Base-by-base conservation (phyloP, 2,797 vertebrate species). In the Clarias fuscus region DNA sequence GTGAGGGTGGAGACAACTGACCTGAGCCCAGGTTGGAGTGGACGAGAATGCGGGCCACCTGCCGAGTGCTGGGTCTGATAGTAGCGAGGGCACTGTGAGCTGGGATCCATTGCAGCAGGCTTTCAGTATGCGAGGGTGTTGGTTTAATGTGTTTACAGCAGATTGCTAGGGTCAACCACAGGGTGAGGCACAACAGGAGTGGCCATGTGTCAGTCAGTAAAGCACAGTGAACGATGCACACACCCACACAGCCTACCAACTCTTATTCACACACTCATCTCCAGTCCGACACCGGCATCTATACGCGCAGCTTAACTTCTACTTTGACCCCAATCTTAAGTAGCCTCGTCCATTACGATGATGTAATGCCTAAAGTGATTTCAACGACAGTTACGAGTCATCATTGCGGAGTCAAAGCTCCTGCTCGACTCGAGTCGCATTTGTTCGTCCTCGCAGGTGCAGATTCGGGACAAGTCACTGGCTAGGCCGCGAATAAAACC, bases 71-170 rank as follows among this genome's bases (percentile, higher is more conserved):
- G n/a, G 59, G 86, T 85, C 86, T 64, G 80, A 90, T n/a, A 20
- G 62, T 37, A 89, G 70, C 43, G 82, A 87, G 68, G 80, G 79
- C 78, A 83, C 68, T 88, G 70, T 76, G 81, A 48, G n/a, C 68
- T 59, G 64, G 84, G 86, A 76, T 76, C 84, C 17, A 87, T 81
- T 88, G 84, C 85, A 84, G 89, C 92, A 93, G 93, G 91, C 90
- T 92, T 83, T 83, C 76, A 83, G 82, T 85, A 88, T 84, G 62
- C 15, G 4, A 89, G 89, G 90, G 91, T 91, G 89, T 91, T 92
- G 92, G 90, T 93, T 93, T 91, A 94, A 94, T 93, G 92, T 94
- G 93, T 94, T 93, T 94, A 94, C 91, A 93, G 90, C 27, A 88
- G 91, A 92, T 94, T 94, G 72, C 58, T 79, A 87, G 90, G 93